phyloP scores from a whole-genome alignment of 2,113 vertebrate genomes.

The Cavia porcellus region DNA sequence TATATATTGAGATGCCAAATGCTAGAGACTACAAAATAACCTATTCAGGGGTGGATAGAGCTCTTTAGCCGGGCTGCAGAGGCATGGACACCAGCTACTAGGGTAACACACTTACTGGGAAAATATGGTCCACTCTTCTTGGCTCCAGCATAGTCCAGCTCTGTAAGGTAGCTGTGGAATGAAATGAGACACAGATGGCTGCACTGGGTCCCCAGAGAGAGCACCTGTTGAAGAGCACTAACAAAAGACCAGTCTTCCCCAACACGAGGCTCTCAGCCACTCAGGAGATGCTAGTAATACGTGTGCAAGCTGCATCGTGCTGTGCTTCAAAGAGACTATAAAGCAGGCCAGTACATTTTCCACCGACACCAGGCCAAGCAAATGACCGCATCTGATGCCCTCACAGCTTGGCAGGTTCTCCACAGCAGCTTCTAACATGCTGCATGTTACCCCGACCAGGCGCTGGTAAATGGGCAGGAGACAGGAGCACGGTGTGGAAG shows the following conservation, averaged over 20 bases:
- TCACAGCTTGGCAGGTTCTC: too few species aligned
- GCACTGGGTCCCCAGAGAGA: not conserved
- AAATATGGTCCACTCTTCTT: accelerated
- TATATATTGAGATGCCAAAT: not conserved
- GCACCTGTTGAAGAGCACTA: accelerated
- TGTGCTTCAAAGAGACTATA: not conserved
- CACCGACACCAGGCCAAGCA: not conserved
- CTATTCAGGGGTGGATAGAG: not conserved
- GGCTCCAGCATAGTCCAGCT: accelerated
- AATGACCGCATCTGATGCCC: not conserved
- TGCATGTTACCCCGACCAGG: not conserved
- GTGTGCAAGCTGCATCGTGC: too few species aligned
- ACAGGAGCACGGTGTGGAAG: too few species aligned
- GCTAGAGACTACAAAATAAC: not conserved
- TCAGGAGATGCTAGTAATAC: not conserved
- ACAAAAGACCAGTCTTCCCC: not conserved
- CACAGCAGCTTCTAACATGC: not conserved
- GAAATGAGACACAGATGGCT: too few species aligned
- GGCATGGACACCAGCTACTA: not conserved
- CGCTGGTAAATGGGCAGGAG: not conserved
- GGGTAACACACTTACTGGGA: too few species aligned
- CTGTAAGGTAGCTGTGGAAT: not conserved
- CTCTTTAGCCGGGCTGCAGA: not conserved
- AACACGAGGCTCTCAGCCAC: too few species aligned
- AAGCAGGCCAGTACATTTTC: not conserved